Base-by-base conservation (phyloP, 2,888 invertebrate species). In the Scrobipalpa costella region DNA sequence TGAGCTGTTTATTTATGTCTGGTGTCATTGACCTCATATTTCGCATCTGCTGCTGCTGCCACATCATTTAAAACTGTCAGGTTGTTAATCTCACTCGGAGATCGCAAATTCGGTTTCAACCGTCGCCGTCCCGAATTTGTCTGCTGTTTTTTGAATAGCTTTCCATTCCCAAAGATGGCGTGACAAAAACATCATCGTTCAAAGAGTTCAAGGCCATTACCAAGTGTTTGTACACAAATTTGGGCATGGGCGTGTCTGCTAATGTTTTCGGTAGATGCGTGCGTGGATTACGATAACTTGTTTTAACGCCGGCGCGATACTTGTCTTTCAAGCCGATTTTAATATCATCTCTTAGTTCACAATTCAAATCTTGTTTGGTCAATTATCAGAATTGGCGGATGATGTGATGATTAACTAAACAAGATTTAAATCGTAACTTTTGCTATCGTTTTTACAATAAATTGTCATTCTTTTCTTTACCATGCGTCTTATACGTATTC, bases 31-130 rank as follows among this genome's bases (percentile, higher is more conserved):
- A 47, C 49, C 60, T 49, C 11, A 27, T 5, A 52, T 52, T 52
- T 52, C 50, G 27, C 50, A 27, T 44, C 21, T 58, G 58, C 58
- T 38, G 7, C 2, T 58, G 21, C 40, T 58, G 58, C 38, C 21
- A 58, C 34, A 34, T 55, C 55, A 55, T 52, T 52, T 52, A 52
- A 44, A 55, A 11, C 55, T 55, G 55, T 34, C 55, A 55, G 33
- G 15, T 34, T 55, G 55, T 55, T 55, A 55, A 55, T 34, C 55
- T 55, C 34, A 34, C n/a, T 13, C 2, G 7, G 55, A 55, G 50
- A 13, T 52, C 21, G 19, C 13, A 52, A 52, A 2, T 21, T 52
- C 50, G 21, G 50, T 52, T 21, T 21, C 50, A 7, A 21, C 21
- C 13, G 13, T 13, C 13, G 2, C 13, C 15, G 49, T 17, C 17